Percentiles rank a stretch among this genome's conserved stretches.
These are phyloP conservation scores for Bucorvus abyssinicus DNA, from an alignment of 2,797 vertebrate genomes.

Conservation along the genomic window DNA sequence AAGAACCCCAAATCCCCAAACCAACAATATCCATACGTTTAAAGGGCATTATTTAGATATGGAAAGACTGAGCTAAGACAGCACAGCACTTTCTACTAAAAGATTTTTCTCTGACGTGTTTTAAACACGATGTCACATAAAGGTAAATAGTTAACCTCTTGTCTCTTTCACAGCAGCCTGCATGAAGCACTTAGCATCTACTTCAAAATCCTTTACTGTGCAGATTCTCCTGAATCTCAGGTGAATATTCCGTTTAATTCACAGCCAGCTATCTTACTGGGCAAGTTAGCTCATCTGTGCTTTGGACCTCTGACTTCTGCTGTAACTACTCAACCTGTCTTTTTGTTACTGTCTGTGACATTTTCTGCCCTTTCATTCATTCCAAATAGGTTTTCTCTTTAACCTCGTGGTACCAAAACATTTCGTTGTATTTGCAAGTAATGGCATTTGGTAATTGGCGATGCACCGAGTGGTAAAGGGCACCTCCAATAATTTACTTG, in stretches of 20 bases:
- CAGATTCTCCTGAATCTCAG: not conserved
- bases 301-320: slow-evolving; percentile 28
- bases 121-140: not conserved
- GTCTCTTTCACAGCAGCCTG: not conserved
- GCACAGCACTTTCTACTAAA: not conserved
- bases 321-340: slow-evolving; percentile 14
- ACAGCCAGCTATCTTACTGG: not conserved
- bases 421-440: slow-evolving; percentile 24
- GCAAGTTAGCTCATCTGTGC: not conserved
- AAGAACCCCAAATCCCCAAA: accelerated
- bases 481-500: slow-evolving; percentile 1
- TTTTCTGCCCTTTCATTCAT: slow-evolving; percentile 46
- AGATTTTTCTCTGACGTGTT: not conserved
- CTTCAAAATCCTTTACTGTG: not conserved
- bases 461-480: slow-evolving; percentile 14
- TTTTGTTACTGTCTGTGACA: not conserved
- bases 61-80: not conserved
- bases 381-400: slow-evolving; percentile 37
- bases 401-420: slow-evolving; percentile 26
- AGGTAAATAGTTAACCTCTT: not conserved
- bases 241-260: not conserved
- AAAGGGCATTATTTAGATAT: not conserved
- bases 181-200: not conserved
- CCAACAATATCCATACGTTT: not conserved
- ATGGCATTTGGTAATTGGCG: slow-evolving; percentile 11